Evolutionary conservation across 1,140 invertebrate genomes (phyloP), one percentile per base, ranked within the genome.

Genomic region (Chelonus insularis): DNA sequence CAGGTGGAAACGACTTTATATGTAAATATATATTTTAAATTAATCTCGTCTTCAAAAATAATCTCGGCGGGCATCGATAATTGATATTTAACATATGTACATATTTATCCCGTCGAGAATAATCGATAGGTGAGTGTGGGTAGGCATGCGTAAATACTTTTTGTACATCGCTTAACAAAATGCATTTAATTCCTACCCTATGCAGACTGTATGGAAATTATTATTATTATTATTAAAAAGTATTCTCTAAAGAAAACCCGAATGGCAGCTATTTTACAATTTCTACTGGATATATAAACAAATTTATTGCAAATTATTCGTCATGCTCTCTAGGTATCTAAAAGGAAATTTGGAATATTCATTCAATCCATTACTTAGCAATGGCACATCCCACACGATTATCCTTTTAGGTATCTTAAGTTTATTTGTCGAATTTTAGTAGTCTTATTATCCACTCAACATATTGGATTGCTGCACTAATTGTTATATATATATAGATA

Each of bases 341-440:
- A 60, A 54, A 39, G 18, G 36, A 41, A 39, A 20, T 41, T 16
- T 23, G 12, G 18, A 47, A 12, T 57, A 47, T 20, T 47, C n/a
- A 45, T 32, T 12, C 16, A 57, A 47, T 47, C 56, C 41, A 25
- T 45, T 5, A 4, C 5, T 18, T 20, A 4, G 8, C 36, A 8
- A 5, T n/a, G 32, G n/a, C 48, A 11, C 18, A 6, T 18, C 14
- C 12, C 48, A 9, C 48, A 4, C 50, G 20, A 23, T 23, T 11
- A 9, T 14, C 18, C 3, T 32, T 37, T 69, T 72, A 76, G 70
- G 70, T 72, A 74, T 62, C 65, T 74, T 72, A 59, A 66, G 69
- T 73, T 56, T 20, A 47, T 57, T 43, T 48, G 23, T 45, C 20
- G 25, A 57, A 18, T 37, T 25, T 52, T 16, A 20, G 36, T 43